Conservation (phyloP, 2,113 vertebrate species). For the Planiliza haematocheilus region DNA sequence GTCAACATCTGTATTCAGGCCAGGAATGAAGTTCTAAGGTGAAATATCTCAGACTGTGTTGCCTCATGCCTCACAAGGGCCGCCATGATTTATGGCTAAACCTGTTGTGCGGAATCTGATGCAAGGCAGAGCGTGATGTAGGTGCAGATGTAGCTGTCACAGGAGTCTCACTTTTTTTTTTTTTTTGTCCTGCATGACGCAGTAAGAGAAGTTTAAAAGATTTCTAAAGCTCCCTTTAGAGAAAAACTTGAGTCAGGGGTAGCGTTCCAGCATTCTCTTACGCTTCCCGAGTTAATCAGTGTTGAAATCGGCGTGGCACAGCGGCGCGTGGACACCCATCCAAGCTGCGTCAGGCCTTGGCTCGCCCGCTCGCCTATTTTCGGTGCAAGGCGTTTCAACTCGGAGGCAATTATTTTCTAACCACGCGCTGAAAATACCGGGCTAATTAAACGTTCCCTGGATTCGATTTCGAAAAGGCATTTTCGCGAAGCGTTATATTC, state of each 20-base stretch:
- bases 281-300: conserved; percentile 57
- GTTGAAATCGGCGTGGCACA: conserved; percentile 47
- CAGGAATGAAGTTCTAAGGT: neutral
- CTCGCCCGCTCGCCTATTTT: conserved; percentile 61
- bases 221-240: neutral
- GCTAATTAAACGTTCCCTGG: conserved; percentile 55
- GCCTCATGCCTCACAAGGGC: conserved; percentile 52
- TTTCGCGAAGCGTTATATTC: conserved; percentile 7
- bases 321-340: conserved; percentile 39
- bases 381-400: conserved; percentile 33
- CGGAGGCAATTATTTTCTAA: conserved; percentile 44
- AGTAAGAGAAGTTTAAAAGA: conserved; percentile 13
- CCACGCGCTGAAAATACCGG: conserved; percentile 38
- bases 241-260: conserved; percentile 10
- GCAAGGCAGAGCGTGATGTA: conserved; percentile 44
- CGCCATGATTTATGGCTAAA: conserved; percentile 31
- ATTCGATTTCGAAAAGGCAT: conserved; percentile 35
- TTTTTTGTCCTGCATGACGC: neutral
- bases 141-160: conserved; percentile 45
- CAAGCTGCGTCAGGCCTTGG: conserved; percentile 60
- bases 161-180: conserved; percentile 19
- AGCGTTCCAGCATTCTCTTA: conserved; percentile 22
- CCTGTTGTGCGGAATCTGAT: conserved; percentile 28
- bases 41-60: conserved; percentile 38
- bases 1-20: conserved; percentile 46